phyloP scores from a whole-genome alignment of 2,797 vertebrate genomes.

The Epinephelus malabaricus region DNA sequence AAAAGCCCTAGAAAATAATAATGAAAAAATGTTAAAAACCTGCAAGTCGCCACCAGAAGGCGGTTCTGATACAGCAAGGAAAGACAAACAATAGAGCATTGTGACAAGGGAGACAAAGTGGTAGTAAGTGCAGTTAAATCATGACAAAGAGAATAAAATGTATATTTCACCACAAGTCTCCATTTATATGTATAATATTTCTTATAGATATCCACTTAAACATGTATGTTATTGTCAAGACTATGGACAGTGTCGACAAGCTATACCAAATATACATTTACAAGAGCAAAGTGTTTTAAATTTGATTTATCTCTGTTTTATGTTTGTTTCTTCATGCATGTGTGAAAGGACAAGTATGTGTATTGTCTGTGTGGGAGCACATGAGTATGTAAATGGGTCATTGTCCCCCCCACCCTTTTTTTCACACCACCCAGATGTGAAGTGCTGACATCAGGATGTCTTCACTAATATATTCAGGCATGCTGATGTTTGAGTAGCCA shows the following conservation, averaged over 20 bases:
- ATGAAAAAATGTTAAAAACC: too few relatives aligned
- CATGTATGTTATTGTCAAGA: background rate
- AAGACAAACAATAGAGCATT: too few relatives aligned
- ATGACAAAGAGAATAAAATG: background rate
- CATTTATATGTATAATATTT: background rate
- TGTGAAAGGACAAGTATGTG: background rate
- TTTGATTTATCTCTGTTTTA: background rate
- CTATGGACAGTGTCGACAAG: background rate
- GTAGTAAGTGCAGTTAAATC: background rate
- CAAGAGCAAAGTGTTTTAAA: background rate
- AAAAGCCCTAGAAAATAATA: too few relatives aligned
- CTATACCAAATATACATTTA: background rate
- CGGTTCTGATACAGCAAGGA: too few relatives aligned
- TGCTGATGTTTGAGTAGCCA: constrained; percentile 34
- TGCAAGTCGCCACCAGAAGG: too few relatives aligned
- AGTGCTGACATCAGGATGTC: constrained; percentile 23
- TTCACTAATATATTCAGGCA: constrained; percentile 11
- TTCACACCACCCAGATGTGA: constrained; percentile 6
- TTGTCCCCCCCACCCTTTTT: background rate
- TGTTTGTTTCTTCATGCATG: background rate
- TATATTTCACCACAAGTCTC: background rate
- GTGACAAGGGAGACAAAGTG: too few relatives aligned
- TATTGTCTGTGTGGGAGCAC: background rate
- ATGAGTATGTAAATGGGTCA: background rate
- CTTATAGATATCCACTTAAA: background rate